Base-by-base conservation (phyloP, 2,113 vertebrate genomes). In the Pseudopodoces humilis region DNA sequence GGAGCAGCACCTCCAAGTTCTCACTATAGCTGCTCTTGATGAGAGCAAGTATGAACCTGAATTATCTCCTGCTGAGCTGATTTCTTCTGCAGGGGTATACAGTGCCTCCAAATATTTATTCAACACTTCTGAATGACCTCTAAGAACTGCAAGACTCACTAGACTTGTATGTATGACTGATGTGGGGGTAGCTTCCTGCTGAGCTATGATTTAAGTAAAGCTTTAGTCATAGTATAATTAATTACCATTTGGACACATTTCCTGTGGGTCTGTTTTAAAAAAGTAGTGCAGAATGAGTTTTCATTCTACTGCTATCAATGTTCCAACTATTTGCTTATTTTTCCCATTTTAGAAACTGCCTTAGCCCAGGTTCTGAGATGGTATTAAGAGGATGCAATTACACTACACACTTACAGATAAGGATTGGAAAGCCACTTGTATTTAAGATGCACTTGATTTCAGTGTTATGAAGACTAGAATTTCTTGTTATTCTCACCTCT, bases 381-480 rank as follows among this genome's bases (percentile, higher is more conserved):
- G 9, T 33, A 24, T 83, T 58, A 65, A 59, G 35, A 83, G 21
- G 60, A 44, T 58, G 33, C 12, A 89, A 89, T 91, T 91, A 69
- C 6, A 33, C 6, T 79, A 31, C 23, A 63, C 17, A 9, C n/a
- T 63, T 79, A 41, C 18, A 82, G 80, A 82, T 84, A 20, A 84
- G 74, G 7, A 60, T 35, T 84, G 43, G 41, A 88, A 87, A 91
- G 11, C 63, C 84, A 65, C 74, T 91, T 68, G n/a, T 89, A 35
- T 9, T 87, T 72, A 85, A 94, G 70, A 72, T 69, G 69, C 12
- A 50, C 58, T 95, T 91, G 74, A 95, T 86, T 94, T 86, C 28
- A 65, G 27, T 43, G 9, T 68, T 88, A 37, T 25, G 60, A 58
- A 63, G 72, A 62, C 39, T 39, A 75, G 10, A 8, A 44, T 67